phyloP scores from a whole-genome alignment of 1,140 invertebrate species.

The Zaprionus gabonicus region DNA sequence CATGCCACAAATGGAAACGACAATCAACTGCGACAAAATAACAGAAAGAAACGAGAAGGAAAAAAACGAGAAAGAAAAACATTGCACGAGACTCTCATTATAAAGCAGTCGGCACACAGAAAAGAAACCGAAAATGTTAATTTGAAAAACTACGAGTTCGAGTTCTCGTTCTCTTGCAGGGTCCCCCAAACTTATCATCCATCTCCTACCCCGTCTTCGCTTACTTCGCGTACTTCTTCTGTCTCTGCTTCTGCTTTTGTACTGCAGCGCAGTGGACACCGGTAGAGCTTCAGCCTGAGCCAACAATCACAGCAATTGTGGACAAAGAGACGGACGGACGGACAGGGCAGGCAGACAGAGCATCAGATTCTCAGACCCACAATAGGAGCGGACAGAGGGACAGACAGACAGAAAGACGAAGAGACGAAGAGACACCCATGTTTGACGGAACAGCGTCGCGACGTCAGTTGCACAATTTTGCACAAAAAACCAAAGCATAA shows the following conservation, averaged over 20 bases:
- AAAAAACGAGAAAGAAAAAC: constrained; percentile 14
- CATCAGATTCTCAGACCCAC: constrained; percentile 10
- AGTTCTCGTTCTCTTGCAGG: constrained; percentile 7
- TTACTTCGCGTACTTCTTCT: constrained; percentile 7
- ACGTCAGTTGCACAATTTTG: constrained; percentile 81
- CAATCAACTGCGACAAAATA: constrained; percentile 21
- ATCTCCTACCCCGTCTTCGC: neutral
- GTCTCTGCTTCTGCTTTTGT: constrained; percentile 25
- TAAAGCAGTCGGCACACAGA: constrained; percentile 55
- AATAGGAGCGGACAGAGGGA: constrained; percentile 9
- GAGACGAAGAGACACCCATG: constrained; percentile 29
- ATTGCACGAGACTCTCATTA: constrained; percentile 79
- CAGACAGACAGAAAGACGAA: constrained; percentile 1
- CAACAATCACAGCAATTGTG: constrained; percentile 71
- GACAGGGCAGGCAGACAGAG: constrained; percentile 14
- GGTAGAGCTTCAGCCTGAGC: constrained; percentile 32
- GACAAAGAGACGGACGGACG: constrained; percentile 12
- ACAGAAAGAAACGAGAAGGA: constrained; percentile 9
- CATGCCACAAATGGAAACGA: constrained; percentile 53
- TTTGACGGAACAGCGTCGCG: constrained; percentile 48
- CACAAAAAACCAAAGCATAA: constrained; percentile 83
- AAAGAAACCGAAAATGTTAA: constrained; percentile 72
- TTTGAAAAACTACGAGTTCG: constrained; percentile 50
- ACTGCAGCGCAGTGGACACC: constrained; percentile 39
- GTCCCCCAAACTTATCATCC: neutral